A percentile compares a stretch with the other conserved stretches of the same genome.
phyloP scores from a whole-genome alignment of 1,140 invertebrate genomes.

The Orchestia grillus region DNA sequence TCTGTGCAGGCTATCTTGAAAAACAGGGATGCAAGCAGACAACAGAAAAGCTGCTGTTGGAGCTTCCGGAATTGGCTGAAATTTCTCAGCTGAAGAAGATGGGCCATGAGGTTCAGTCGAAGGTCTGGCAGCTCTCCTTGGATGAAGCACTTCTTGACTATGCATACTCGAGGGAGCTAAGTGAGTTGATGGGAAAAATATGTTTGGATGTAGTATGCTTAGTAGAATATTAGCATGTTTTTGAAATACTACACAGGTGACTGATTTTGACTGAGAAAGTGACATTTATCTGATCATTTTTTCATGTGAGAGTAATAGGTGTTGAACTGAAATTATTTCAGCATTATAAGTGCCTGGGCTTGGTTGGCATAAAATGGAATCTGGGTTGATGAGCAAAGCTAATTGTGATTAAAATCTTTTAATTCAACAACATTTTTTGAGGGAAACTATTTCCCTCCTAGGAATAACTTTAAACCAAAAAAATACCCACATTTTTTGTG shows the following conservation, averaged over 20 bases:
- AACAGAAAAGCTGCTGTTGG: background rate
- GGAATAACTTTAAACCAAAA: no score
- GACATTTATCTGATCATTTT: no score
- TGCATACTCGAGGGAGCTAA: constrained; percentile 8
- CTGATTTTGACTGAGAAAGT: no score
- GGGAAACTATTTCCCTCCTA: no score
- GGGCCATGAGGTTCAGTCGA: background rate
- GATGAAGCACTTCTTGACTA: constrained; percentile 20
- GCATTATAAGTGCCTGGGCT: no score
- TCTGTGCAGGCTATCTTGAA: constrained; percentile 7
- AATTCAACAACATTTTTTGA: no score
- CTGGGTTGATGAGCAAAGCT: no score
- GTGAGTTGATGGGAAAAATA: background rate
- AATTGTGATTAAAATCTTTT: no score
- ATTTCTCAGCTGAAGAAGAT: background rate
- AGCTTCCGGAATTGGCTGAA: background rate
- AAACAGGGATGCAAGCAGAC: background rate
- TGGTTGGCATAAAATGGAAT: no score
- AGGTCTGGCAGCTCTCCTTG: constrained; percentile 15
- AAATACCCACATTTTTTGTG: no score
- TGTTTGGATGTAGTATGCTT: background rate
- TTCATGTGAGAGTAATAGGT: no score
- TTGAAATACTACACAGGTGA: background rate
- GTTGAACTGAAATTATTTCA: no score
- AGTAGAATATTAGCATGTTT: background rate